phyloP scores from a whole-genome alignment of 2,113 vertebrate species.

The Chaenocephalus aceratus region DNA sequence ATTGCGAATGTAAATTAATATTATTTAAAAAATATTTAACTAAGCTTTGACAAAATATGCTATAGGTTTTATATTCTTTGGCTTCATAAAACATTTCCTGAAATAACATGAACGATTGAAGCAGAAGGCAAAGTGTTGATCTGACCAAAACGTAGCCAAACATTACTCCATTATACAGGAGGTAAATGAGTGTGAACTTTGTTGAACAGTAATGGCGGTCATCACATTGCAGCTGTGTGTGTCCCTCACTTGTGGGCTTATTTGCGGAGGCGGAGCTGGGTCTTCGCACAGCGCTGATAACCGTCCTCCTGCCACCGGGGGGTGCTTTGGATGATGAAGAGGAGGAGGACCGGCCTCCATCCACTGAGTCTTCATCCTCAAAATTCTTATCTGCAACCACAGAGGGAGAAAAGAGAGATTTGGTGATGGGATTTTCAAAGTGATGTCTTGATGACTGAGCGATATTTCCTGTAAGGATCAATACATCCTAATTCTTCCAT shows the following conservation, averaged over 20 bases:
- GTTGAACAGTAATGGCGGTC: neutral
- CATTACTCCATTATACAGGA: no score
- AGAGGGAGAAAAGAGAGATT: constrained; percentile 8
- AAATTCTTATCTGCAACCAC: constrained; percentile 94
- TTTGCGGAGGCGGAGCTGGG: constrained; percentile 87
- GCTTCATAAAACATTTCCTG: no score
- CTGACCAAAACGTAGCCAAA: no score
- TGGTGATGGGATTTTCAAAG: neutral
- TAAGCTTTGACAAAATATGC: neutral
- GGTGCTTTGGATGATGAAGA: constrained; percentile 95
- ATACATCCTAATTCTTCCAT: constrained; percentile 29
- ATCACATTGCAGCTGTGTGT: neutral
- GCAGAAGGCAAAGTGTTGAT: no score
- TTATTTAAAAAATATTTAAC: no score
- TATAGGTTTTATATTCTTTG: no score
- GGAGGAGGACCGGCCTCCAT: constrained; percentile 96
- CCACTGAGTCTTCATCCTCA: constrained; percentile 98
- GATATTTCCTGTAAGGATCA: constrained; percentile 24
- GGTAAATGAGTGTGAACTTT: neutral
- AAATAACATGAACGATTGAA: no score
- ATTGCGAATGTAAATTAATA: no score
- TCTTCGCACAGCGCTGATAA: constrained; percentile 87
- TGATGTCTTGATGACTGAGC: neutral
- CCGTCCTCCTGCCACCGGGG: constrained; percentile 85
- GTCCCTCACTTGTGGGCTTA: constrained; percentile 88